Conservation (phyloP, 2,888 invertebrate genomes). For the Rotaria magnacalcarata region DNA sequence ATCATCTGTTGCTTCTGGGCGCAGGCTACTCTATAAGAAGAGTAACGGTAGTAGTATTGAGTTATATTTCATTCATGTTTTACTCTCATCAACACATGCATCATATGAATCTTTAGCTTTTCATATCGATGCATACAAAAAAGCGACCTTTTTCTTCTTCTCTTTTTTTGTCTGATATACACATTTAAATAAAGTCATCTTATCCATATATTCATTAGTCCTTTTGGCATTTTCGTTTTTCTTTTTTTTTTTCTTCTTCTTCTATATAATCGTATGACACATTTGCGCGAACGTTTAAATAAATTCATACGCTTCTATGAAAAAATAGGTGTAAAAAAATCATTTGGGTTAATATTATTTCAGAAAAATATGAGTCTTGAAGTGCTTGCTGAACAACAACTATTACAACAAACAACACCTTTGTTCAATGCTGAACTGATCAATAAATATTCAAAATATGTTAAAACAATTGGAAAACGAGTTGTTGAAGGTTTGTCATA, state of each 20-base stretch:
- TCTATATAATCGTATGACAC: neutral
- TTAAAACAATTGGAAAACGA: constrained; percentile 25
- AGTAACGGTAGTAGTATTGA: neutral
- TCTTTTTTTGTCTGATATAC: neutral
- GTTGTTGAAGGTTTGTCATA: constrained; percentile 1
- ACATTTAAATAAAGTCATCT: neutral
- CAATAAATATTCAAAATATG: constrained; percentile 30
- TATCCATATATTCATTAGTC: neutral
- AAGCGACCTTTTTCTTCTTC: neutral
- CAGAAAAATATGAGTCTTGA: neutral
- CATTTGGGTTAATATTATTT: neutral
- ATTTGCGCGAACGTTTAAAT: neutral
- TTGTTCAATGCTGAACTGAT: constrained; percentile 14
- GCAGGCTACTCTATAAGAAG: neutral
- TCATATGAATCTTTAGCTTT: neutral
- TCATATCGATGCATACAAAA: neutral
- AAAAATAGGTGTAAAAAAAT: neutral
- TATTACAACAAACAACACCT: neutral
- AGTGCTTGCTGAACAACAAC: constrained; percentile 1
- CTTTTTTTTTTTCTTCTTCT: neutral
- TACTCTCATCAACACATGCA: neutral
- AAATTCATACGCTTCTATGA: neutral
- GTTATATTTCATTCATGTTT: neutral
- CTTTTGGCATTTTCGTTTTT: neutral
- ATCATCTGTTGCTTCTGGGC: neutral